Evolutionary conservation across 1,140 invertebrate species (phyloP).

Genomic region (Medauroidea extradentata): DNA sequence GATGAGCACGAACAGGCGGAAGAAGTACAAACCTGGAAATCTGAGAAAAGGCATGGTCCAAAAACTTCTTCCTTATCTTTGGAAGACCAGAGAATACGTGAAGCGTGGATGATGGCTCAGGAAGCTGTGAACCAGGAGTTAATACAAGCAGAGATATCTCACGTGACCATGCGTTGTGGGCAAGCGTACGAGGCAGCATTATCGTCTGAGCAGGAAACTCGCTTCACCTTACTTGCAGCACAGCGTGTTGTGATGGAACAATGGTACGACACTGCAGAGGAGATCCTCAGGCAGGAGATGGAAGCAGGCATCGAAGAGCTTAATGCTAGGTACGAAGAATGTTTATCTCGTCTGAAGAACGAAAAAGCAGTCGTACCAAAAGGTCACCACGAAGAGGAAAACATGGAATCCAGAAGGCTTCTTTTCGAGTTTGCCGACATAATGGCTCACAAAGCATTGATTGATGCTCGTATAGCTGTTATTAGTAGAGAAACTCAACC

Average conservation of each 20-base stretch:
- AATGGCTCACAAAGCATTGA: conserved; percentile 68
- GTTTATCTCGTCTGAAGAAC: conserved; percentile 28
- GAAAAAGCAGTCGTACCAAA: conserved; percentile 7
- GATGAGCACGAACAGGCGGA: conserved; percentile 27
- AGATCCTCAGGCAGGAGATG: conserved; percentile 61
- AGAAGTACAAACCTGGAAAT: neutral
- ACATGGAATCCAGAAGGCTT: conserved; percentile 5
- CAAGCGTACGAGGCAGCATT: conserved; percentile 56
- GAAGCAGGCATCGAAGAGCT: conserved; percentile 60
- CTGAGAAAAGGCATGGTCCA: neutral
- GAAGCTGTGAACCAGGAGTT: conserved; percentile 66
- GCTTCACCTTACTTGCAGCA: conserved; percentile 47
- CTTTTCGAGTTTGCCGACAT: conserved; percentile 58
- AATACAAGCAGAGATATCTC: conserved; percentile 66
- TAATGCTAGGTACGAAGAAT: conserved; percentile 57
- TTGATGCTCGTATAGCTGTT: conserved; percentile 64
- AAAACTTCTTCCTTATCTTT: conserved; percentile 14
- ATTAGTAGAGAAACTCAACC: conserved; percentile 42
- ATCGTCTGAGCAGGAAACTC: conserved; percentile 27
- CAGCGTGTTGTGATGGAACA: conserved; percentile 60
- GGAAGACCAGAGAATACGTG: conserved; percentile 47
- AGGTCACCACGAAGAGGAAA: conserved; percentile 22
- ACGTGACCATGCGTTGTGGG: conserved; percentile 61
- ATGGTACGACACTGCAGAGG: conserved; percentile 64
- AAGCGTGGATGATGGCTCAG: conserved; percentile 61